These are phyloP conservation scores for Nemapogon koenigi DNA, from an alignment of 2,888 invertebrate genomes.

Conservation along the genomic window DNA sequence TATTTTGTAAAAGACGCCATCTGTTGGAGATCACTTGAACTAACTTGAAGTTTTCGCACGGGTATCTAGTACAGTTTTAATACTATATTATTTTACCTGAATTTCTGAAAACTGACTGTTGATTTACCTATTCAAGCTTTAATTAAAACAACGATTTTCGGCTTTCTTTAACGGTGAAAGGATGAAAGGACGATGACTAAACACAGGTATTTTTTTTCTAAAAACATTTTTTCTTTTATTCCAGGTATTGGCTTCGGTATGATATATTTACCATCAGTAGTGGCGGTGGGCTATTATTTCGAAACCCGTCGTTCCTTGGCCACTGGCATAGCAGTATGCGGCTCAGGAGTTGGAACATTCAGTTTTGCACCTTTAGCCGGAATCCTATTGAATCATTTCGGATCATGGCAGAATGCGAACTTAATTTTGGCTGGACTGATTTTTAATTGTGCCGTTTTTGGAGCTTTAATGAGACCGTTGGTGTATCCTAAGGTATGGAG, in stretches of 20 bases:
- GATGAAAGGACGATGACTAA: too few species aligned
- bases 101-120: too few species aligned
- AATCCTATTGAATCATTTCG: constrained; percentile 76
- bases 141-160: too few species aligned
- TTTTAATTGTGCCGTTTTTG: constrained; percentile 89
- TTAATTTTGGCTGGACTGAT: constrained; percentile 92
- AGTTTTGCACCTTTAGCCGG: constrained; percentile 92
- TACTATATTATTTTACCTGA: too few species aligned
- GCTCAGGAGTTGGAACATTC: constrained; percentile 93
- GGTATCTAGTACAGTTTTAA: too few species aligned
- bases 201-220: neutral
- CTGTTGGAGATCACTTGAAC: too few species aligned
- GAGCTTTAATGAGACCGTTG: constrained; percentile 81
- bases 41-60: too few species aligned
- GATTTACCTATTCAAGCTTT: too few species aligned
- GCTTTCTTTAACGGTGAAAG: too few species aligned
- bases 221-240: constrained; percentile 21
- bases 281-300: constrained; percentile 97
- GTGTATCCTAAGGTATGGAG: constrained; percentile 75
- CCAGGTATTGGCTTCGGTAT: constrained; percentile 90
- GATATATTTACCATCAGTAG: constrained; percentile 95
- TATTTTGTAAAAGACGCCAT: too few species aligned
- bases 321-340: constrained; percentile 94
- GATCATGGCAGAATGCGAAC: constrained; percentile 89
- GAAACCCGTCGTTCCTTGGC: constrained; percentile 94